Base-by-base conservation (phyloP, 2,888 invertebrate species). In the Andrena bicolor region DNA sequence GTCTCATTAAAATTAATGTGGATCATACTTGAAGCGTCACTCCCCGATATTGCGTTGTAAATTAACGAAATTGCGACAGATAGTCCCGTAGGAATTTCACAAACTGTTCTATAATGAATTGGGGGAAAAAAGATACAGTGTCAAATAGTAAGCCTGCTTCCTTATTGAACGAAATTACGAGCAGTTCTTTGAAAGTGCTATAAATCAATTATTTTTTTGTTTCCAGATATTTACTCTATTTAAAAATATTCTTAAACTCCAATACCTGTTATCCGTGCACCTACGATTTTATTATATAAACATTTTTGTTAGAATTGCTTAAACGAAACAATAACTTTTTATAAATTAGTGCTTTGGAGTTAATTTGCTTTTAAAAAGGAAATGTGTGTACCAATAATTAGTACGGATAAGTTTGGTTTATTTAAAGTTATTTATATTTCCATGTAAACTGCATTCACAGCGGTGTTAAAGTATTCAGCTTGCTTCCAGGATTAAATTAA, bases 1-100 rank as follows among this genome's bases (percentile, higher is more conserved):
- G 49, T 66, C 58, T 66, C 74, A 75, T 83, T 78, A 81, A 76
- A 85, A 79, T 72, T 72, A 80, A 80, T 72, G 73, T 61, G 35
- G 16, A 16, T 35, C 51, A 70, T 35, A 48, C 64, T 76, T 63
- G 41, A 28, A 69, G 41, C 26, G 60, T 66, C 60, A 35, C 63
- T 71, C 32, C 26, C 26, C 64, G 13, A 60, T 60, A 68, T 48
- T 75, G 32, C 30, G n/a, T 30, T 56, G 63, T 48, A 26, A 49
- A 79, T 69, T 68, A 63, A 63, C 63, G 64, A 13, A 23, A 78
- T 78, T 53, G 2, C 64, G 20, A 10, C 26, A 2, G 16, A 30
- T 61, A 35, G 20, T 7, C 61, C 6, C 3, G 41, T 2, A 32
- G 35, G 28, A 51, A 53, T 76, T 63, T 63, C 51, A 51, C 26